Evolutionary conservation across 2,113 vertebrate genomes (phyloP).

Genomic region (Rostratula benghalensis): DNA sequence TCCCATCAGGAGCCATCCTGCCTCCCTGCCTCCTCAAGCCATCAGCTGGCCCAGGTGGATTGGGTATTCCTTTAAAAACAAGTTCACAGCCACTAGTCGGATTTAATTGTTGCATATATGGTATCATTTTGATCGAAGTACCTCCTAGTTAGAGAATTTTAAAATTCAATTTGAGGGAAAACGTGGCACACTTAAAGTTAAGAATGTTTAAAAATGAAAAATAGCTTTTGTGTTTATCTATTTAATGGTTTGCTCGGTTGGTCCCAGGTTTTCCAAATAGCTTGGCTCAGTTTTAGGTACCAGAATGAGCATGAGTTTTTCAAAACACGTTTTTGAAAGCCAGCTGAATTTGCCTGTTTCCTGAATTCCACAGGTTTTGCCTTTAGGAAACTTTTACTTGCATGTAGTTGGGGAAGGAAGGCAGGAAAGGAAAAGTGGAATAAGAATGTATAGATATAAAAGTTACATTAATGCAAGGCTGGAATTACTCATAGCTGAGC

Average conservation of each 20-base stretch:
- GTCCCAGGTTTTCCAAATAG: not conserved
- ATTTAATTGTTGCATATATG: not conserved
- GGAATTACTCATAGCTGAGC: not conserved
- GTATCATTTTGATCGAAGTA: not conserved
- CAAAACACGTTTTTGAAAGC: not conserved
- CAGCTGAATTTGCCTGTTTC: not conserved
- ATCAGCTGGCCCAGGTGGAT: not conserved
- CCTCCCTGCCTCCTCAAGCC: not conserved
- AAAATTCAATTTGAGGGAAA: not conserved
- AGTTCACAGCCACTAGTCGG: not conserved
- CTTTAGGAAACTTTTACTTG: not conserved
- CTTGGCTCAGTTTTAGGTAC: not conserved
- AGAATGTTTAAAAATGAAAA: not conserved
- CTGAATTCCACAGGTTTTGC: not conserved
- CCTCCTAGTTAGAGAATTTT: not conserved
- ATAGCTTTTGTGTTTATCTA: not conserved
- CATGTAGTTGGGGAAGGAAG: not conserved
- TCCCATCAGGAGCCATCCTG: not conserved
- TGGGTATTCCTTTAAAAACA: not conserved
- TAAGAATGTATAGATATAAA: not conserved
- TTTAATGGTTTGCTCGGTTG: not conserved
- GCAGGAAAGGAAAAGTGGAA: not conserved
- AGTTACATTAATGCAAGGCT: not conserved
- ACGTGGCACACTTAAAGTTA: not conserved
- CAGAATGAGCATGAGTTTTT: not conserved